phyloP scores from a whole-genome alignment of 2,888 invertebrate genomes.

The Autographa gamma region DNA sequence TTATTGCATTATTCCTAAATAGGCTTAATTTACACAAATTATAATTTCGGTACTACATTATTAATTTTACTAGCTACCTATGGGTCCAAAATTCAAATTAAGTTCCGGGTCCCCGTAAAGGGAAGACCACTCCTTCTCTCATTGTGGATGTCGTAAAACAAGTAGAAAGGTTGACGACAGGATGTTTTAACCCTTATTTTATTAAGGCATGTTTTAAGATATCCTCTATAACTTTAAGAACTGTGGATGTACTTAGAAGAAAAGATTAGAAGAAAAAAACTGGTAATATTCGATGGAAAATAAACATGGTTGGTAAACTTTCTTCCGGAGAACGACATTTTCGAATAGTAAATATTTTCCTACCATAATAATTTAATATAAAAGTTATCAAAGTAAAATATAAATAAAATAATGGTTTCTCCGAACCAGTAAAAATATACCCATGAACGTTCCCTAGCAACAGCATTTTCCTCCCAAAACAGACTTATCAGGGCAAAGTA shows the following conservation, averaged over 20 bases:
- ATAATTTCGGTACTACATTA: not conserved
- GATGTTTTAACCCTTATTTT: conserved; percentile 4
- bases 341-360: not conserved
- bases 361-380: not conserved
- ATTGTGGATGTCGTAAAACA: conserved; percentile 4
- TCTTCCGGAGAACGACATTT: no score
- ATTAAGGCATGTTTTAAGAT: not conserved
- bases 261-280: not conserved
- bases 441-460: conserved; percentile 7
- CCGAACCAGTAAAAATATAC: not conserved
- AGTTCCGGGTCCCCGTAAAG: not conserved
- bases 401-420: not conserved
- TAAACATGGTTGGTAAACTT: no score
- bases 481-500: conserved; percentile 14
- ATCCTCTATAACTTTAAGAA: not conserved
- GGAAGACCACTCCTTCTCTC: conserved; percentile 3
- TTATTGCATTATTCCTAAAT: not conserved
- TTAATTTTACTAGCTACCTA: not conserved
- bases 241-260: not conserved
- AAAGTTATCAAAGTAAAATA: not conserved
- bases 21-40: not conserved
- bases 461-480: not conserved
- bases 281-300: no score
- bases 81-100: conserved; percentile 4
- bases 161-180: not conserved